Evolutionary conservation across 2,797 vertebrate genomes (phyloP).

Genomic region (Tragelaphus oryx): DNA sequence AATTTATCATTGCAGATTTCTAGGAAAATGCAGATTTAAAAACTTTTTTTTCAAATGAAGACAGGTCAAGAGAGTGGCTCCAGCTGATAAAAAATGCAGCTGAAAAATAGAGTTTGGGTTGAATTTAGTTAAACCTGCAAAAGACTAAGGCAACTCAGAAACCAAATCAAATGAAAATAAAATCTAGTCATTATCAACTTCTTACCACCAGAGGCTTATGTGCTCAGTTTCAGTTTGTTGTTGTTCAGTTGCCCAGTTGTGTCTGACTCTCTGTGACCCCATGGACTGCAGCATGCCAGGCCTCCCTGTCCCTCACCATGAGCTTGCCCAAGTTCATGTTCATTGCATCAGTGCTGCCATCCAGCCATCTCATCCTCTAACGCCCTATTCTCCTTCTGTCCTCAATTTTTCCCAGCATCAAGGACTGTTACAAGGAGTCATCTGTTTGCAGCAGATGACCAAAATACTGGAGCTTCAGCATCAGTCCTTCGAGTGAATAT

Average conservation of each 20-base stretch:
- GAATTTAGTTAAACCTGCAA: not conserved
- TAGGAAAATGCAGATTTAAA: not conserved
- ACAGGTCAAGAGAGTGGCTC: not conserved
- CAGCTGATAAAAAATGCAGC: not conserved
- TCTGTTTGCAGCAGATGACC: not conserved
- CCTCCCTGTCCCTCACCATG: not conserved
- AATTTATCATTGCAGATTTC: not conserved
- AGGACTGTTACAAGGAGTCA: not conserved
- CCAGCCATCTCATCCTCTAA: not conserved
- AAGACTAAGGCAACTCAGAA: not conserved
- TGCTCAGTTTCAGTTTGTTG: not conserved
- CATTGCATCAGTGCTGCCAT: not conserved
- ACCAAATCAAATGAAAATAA: not conserved
- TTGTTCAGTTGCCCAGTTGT: not conserved
- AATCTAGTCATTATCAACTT: not conserved
- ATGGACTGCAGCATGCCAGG: not conserved
- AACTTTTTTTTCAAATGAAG: not conserved
- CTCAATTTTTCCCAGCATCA: not conserved
- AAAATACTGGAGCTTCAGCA: not conserved
- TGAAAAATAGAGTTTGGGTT: not conserved
- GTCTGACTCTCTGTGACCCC: not conserved
- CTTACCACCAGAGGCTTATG: not conserved
- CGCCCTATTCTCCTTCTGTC: not conserved
- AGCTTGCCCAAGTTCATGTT: not conserved
- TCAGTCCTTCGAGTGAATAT: not conserved